A percentile compares a stretch with the other conserved stretches of the same genome.
Conservation (phyloP, 2,888 invertebrate species). For the Steinernema hermaphroditum region DNA sequence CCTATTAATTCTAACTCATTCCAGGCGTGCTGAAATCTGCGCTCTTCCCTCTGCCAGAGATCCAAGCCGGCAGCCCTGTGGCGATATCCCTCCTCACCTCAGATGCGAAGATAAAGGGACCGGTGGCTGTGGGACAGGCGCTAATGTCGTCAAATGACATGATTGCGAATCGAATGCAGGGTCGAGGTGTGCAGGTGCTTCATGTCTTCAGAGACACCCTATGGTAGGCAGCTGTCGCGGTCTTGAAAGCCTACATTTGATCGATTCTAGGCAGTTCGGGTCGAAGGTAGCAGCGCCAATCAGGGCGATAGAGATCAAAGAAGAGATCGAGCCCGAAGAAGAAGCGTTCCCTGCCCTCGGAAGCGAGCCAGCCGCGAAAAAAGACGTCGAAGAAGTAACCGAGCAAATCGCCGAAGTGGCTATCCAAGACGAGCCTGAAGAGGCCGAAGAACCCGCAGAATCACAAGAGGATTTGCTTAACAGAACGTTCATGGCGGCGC, state of each 20-base stretch:
- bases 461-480: slow-evolving; percentile 31
- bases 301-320: background rate
- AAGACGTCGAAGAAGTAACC: slow-evolving; percentile 22
- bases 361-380: slow-evolving; percentile 21
- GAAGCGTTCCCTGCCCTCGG: slow-evolving; percentile 16
- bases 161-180: slow-evolving; percentile 49
- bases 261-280: slow-evolving; percentile 49
- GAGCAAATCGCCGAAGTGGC: slow-evolving; percentile 12
- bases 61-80: slow-evolving; percentile 48
- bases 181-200: slow-evolving; percentile 56
- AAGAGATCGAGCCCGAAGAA: slow-evolving; percentile 24
- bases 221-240: slow-evolving; percentile 45
- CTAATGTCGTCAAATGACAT: slow-evolving; percentile 57
- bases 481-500: slow-evolving; percentile 52
- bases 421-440: slow-evolving; percentile 17
- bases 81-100: slow-evolving; percentile 40
- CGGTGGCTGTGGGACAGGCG: slow-evolving; percentile 57
- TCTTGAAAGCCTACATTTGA: background rate
- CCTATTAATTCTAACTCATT: background rate
- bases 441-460: slow-evolving; percentile 22
- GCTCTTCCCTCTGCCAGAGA: slow-evolving; percentile 35
- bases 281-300: slow-evolving; percentile 42
- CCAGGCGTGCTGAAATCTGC: background rate
- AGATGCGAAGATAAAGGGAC: slow-evolving; percentile 45
- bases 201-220: slow-evolving; percentile 55